Evolutionary conservation across 1,140 invertebrate species (phyloP), one percentile per base, ranked within the genome.

Genomic region (Mya arenaria): DNA sequence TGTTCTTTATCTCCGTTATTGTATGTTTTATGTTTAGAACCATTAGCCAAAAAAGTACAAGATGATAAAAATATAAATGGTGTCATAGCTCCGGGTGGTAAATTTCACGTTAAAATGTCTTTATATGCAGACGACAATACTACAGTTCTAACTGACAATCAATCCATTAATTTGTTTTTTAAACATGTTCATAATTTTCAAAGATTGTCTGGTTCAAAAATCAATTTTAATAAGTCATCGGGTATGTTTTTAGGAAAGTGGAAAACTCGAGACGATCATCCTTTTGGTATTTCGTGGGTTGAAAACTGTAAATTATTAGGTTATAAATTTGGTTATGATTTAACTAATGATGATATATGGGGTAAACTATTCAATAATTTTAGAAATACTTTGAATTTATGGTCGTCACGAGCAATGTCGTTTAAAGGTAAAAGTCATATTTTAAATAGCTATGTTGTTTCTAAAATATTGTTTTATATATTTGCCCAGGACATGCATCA

Each of bases 21-120:
- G 0, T 94, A 94, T 84, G 91, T 93, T 69, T 71, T 94, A 1
- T 88, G 87, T 0, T 83, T 93, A 0, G 90, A 94, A 63, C 88
- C 88, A 17, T 79, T 88, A 19, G 66, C 72, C 17, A 78, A n/a
- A 17, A 85, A 81, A 74, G 65, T 74, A 0, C 39, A 69, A 15
- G 25, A 66, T 6, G 83, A 86, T 44, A 23, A 19, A 4, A n/a
- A 73, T 15, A 87, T 86, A 44, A 41, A 37, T 44, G 86, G 86
- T 63, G 39, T 88, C 15, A 39, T 77, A 32, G 19, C 86, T 5
- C 85, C 85, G 19, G 85, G 79, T 82, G 28, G 41, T 25, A 19
- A 23, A 41, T 25, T 52, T 4, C 36, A 82, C 15, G 66, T 62
- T 25, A 86, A 84, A 69, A 23, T 84, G 4, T 82, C 78, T 15